Evolutionary conservation across 2,888 invertebrate species (phyloP), one percentile per base, ranked within the genome.

Genomic region (Geotrupes spiniger): DNA sequence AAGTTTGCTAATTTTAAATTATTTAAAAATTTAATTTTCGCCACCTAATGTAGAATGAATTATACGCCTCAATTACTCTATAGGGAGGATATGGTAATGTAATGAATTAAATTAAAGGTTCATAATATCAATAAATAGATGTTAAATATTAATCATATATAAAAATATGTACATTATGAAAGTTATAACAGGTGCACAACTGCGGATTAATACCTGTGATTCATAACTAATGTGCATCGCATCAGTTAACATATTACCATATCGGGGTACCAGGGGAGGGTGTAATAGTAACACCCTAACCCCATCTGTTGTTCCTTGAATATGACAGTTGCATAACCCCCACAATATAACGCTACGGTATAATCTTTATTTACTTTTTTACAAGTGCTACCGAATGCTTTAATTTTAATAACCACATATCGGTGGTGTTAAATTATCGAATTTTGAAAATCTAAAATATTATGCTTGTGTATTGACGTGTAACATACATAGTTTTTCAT

Each of bases 161-260:
- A n/a, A n/a, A n/a, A n/a, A n/a, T n/a, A n/a, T 33, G 14, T 33
- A 14, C 15, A 33, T 12, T 33, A 12, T 33, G 14, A 14, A 33
- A 33, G 9, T 33, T 33, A 33, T 52, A 55, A 57, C 60, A 60
- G 59, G 59, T 60, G 59, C 53, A 52, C 58, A 46, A 37, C 49
- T 52, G 49, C 46, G 53, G 51, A 59, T 53, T 59, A 55, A 56
- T 59, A 61, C 61, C 59, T 59, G 61, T 61, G 61, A 61, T 61
- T 61, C 61, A 61, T 59, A 61, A 59, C 52, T 54, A 53, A 52
- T 57, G 51, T 53, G 55, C 57, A 60, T 56, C 58, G 58, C 57
- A 56, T 57, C 57, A 56, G 56, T 60, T 57, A 57, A 58, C 59
- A 57, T 57, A 61, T 60, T 61, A 61, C 53, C 59, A 61, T 60